These are phyloP conservation scores for Cylas formicarius DNA, from an alignment of 1,140 invertebrate genomes.

Conservation along the genomic window DNA sequence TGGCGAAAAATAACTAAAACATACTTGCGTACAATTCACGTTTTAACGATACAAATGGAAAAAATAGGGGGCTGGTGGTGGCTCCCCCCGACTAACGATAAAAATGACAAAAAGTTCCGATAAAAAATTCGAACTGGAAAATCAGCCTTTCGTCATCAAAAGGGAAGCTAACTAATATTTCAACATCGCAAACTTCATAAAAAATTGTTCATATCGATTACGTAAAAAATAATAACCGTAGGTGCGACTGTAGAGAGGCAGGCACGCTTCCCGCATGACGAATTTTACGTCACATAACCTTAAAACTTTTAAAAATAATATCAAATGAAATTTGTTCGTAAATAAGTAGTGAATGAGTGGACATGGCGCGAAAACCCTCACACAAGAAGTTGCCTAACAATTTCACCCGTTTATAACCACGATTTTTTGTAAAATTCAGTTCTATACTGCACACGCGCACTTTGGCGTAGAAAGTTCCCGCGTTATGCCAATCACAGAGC, in stretches of 20 bases:
- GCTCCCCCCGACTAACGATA: conserved; percentile 15
- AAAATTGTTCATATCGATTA: conserved; percentile 14
- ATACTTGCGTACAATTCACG: conserved; percentile 1
- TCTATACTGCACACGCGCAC: conserved; percentile 32
- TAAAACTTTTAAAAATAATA: conserved; percentile 16
- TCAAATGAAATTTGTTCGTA: conserved; percentile 13
- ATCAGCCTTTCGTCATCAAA: conserved; percentile 33
- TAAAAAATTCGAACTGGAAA: conserved; percentile 20
- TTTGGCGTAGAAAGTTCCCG: conserved; percentile 23
- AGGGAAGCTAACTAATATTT: conserved; percentile 29
- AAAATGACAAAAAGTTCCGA: conserved; percentile 16
- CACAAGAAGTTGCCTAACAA: conserved; percentile 1
- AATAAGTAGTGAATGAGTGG: background rate
- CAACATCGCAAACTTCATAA: conserved; percentile 20
- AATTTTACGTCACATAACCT: conserved; percentile 2
- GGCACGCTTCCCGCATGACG: conserved; percentile 32
- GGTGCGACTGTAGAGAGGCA: conserved; percentile 29
- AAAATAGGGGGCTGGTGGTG: background rate
- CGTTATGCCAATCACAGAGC: conserved; percentile 34
- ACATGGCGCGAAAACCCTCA: background rate
- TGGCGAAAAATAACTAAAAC: conserved; percentile 15
- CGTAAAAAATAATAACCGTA: conserved; percentile 26
- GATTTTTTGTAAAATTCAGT: conserved; percentile 16
- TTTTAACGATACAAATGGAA: conserved; percentile 10
- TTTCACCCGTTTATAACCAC: conserved; percentile 21